Conservation (phyloP, 2,888 invertebrate genomes). For the Mimachlamys varia region DNA sequence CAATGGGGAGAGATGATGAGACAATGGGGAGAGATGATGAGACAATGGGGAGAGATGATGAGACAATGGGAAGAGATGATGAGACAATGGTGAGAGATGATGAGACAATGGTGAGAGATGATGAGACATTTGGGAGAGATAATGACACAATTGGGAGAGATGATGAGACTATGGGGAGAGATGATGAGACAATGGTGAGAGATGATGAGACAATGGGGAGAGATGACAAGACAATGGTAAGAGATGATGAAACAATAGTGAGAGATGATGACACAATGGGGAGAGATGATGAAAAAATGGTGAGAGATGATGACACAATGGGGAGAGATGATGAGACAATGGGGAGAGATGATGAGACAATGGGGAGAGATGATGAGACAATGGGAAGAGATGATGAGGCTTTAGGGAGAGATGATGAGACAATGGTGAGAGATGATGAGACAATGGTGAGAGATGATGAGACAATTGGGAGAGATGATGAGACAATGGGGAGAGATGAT, state of each 20-base stretch:
- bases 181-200: background rate
- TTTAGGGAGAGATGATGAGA: background rate
- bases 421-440: background rate
- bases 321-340: background rate
- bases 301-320: background rate
- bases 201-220: background rate
- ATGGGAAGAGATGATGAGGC: background rate
- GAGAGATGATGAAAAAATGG: background rate
- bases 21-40: too few species aligned
- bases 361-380: background rate
- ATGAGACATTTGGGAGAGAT: background rate
- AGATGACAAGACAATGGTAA: background rate
- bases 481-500: background rate
- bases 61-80: background rate
- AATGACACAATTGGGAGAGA: background rate
- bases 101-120: too few species aligned
- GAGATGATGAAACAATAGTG: background rate
- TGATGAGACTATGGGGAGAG: background rate
- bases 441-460: background rate
- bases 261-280: background rate
- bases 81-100: too few species aligned
- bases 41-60: background rate
- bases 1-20: too few species aligned
- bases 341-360: background rate
- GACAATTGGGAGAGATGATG: background rate